Conservation (phyloP, 2,888 invertebrate species). For the Steromphala cineraria region DNA sequence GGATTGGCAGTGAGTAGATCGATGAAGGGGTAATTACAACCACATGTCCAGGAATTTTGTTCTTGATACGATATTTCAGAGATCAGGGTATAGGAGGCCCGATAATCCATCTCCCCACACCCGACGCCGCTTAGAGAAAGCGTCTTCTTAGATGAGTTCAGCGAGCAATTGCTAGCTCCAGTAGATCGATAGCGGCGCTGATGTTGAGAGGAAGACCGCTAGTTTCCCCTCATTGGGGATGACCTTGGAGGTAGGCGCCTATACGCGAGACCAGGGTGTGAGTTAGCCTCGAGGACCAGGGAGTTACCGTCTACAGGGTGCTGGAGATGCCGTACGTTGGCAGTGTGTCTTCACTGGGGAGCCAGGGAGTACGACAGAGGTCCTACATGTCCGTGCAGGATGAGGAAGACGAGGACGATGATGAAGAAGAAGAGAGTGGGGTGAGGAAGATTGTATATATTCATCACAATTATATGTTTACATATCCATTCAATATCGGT, state of each 20-base stretch:
- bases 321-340: conserved; percentile 1
- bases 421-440: conserved; percentile 6
- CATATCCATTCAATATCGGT: no score
- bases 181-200: no score
- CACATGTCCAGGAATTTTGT: background rate
- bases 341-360: background rate
- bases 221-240: background rate
- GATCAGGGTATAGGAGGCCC: background rate
- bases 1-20: background rate
- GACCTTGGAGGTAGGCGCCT: conserved; percentile 8
- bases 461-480: no score
- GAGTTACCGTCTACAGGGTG: background rate
- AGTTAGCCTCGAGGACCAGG: background rate
- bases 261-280: background rate
- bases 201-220: background rate
- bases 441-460: background rate
- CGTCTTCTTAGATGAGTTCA: background rate
- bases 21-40: background rate
- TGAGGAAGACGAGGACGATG: conserved; percentile 17
- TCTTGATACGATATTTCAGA: background rate
- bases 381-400: conserved; percentile 15
- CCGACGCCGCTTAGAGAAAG: background rate
- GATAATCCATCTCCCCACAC: background rate
- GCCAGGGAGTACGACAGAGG: background rate
- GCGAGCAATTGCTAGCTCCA: background rate